Percentiles rank a stretch among this genome's conserved stretches.
phyloP scores from a whole-genome alignment of 2,113 vertebrate genomes.

The Crocuta crocuta region DNA sequence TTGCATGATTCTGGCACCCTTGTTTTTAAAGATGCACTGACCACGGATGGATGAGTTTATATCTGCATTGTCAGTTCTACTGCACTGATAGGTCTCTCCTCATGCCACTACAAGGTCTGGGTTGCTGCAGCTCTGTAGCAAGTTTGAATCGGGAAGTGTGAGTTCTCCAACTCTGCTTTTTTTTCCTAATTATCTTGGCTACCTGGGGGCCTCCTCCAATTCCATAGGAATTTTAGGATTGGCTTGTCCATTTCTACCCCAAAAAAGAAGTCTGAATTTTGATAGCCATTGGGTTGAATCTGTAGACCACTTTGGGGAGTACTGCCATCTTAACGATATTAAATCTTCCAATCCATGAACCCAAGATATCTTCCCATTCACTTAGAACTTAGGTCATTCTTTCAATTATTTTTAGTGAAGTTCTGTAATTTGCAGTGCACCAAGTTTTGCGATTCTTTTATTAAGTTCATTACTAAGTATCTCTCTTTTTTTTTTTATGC shows the following conservation, averaged over 20 bases:
- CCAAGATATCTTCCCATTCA: background rate
- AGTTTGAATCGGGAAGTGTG: background rate
- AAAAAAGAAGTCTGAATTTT: background rate
- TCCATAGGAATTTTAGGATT: background rate
- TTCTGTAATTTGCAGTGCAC: background rate
- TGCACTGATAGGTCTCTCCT: background rate
- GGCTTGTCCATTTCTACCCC: background rate
- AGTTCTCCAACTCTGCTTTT: background rate
- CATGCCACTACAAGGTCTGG: background rate
- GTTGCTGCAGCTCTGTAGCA: background rate
- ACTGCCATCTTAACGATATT: background rate
- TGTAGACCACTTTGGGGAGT: background rate
- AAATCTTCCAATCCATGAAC: background rate
- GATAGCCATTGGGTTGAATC: background rate
- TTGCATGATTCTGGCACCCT: background rate
- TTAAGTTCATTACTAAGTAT: background rate
- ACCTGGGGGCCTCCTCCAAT: background rate
- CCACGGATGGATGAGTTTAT: background rate
- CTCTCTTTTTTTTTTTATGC: background rate
- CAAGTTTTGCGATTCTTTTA: background rate
- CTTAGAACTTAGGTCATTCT: background rate
- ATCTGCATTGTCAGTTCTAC: background rate
- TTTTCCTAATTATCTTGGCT: background rate
- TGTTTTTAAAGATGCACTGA: background rate
- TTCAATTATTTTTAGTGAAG: background rate